Base-by-base conservation (phyloP, 2,888 invertebrate genomes). In the Anagyrus pseudococci region DNA sequence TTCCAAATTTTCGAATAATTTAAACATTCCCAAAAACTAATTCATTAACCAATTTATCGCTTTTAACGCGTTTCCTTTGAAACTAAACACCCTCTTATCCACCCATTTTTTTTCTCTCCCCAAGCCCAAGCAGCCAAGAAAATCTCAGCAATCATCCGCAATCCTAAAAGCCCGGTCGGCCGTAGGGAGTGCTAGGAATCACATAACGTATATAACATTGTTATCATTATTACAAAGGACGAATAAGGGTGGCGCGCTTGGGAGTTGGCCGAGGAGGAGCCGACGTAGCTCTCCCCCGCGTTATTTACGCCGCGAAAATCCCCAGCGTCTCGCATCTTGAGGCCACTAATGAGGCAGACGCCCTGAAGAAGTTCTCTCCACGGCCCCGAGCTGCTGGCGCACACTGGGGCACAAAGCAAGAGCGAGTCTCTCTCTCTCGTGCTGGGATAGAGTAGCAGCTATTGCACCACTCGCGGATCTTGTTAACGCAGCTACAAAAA, bases 311-410 rank as follows among this genome's bases (percentile, higher is more conserved):
- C 33, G n/a, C n/a, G 44, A 37, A 52, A 58, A 58, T 58, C 37
- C 50, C 23, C 15, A 44, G 37, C 29, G 50, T 33, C 50, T 19
- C 22, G 50, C 50, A 50, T 50, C 44, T 58, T 44, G 58, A 58
- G 33, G 50, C 50, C 58, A 58, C 58, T 58, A 58, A 58, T 58
- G 58, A 58, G 58, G 50, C 58, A 41, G 58, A 58, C 50, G 44
- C 58, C 33, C 15, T 58, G 58, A 58, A 58, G 58, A 50, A 50
- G 58, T 50, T 44, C 22, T 50, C 44, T 20, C 19, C 19, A 19
- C 19, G 23, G 43, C 20, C 26, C 1, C 37, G n/a, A 23, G 8
- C 55, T 17, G 33, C n/a, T 13, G 20, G 15, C 2, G 17, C 46
- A 40, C 29, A 23, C 19, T 26, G 23, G 49, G 20, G 13, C 49